Evolutionary conservation across 2,888 invertebrate genomes (phyloP).

Genomic region (Euphydryas editha): DNA sequence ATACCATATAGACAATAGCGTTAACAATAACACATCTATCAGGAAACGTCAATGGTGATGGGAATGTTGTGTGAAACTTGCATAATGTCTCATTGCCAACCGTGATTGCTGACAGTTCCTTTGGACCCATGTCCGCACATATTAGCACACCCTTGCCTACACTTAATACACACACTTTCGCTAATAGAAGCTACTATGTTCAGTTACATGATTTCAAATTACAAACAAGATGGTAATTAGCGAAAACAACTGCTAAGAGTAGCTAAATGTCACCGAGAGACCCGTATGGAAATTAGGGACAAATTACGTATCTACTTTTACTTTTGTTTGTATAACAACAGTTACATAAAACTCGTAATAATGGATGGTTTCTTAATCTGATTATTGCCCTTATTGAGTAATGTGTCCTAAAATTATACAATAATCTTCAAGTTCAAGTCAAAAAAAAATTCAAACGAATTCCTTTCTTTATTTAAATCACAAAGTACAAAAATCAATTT

Average conservation of each 20-base stretch:
- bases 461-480: too few species aligned
- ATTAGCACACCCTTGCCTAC: constrained; percentile 66
- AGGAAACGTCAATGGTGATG: constrained; percentile 65
- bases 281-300: constrained; percentile 80
- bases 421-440: constrained; percentile 37
- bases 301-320: constrained; percentile 77
- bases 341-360: constrained; percentile 70
- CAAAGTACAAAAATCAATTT: too few species aligned
- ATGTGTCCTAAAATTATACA: constrained; percentile 53
- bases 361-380: constrained; percentile 71
- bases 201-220: constrained; percentile 70
- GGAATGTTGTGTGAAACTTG: constrained; percentile 53
- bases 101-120: constrained; percentile 52
- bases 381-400: constrained; percentile 63
- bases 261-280: constrained; percentile 70
- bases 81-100: constrained; percentile 55
- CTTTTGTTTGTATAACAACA: constrained; percentile 72
- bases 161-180: constrained; percentile 72
- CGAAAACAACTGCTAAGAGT: constrained; percentile 75
- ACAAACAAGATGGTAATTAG: constrained; percentile 83
- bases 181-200: constrained; percentile 52
- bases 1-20: constrained; percentile 44
- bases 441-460: background rate
- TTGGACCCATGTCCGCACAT: constrained; percentile 59
- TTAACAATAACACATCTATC: constrained; percentile 53